Percentiles rank a stretch among this genome's conserved stretches.
Conservation (phyloP, 2,113 vertebrate genomes). For the Neotragus pygmaeus region DNA sequence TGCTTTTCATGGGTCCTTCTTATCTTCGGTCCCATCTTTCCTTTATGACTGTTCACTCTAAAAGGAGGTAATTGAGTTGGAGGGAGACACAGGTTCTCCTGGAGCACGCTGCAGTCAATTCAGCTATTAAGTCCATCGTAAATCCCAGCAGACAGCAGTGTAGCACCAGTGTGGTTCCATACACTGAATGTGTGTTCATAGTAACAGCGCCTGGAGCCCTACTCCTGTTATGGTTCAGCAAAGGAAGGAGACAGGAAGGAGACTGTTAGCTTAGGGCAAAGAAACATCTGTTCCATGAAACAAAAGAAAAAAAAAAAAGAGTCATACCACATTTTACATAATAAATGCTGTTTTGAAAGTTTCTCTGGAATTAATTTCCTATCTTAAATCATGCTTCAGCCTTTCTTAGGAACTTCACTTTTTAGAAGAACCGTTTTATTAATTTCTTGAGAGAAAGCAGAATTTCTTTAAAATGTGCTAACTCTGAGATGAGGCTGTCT, state of each 20-base stretch:
- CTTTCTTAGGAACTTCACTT: slow-evolving; percentile 6
- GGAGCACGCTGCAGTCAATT: neutral
- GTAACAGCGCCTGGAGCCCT: neutral
- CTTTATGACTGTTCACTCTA: neutral
- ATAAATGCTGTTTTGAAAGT: slow-evolving; percentile 27
- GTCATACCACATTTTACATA: slow-evolving; percentile 11
- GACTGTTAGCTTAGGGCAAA: slow-evolving; percentile 70
- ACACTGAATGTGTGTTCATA: neutral
- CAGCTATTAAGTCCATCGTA: neutral
- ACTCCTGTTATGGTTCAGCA: slow-evolving; percentile 13
- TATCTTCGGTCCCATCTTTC: neutral
- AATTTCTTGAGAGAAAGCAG: neutral
- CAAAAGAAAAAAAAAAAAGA: neutral
- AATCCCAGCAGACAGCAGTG: neutral
- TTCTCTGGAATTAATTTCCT: slow-evolving; percentile 34
- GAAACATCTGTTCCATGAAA: slow-evolving; percentile 57
- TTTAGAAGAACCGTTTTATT: neutral
- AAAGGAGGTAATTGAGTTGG: neutral
- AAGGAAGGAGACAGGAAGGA: slow-evolving; percentile 48
- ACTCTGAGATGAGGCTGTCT: neutral
- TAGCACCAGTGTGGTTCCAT: neutral
- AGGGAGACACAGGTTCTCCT: neutral
- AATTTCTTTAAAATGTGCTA: neutral
- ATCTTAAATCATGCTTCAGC: slow-evolving; percentile 14
- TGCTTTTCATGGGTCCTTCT: neutral